phyloP scores from a whole-genome alignment of 2,888 invertebrate species.

The Calliphora vomitoria region DNA sequence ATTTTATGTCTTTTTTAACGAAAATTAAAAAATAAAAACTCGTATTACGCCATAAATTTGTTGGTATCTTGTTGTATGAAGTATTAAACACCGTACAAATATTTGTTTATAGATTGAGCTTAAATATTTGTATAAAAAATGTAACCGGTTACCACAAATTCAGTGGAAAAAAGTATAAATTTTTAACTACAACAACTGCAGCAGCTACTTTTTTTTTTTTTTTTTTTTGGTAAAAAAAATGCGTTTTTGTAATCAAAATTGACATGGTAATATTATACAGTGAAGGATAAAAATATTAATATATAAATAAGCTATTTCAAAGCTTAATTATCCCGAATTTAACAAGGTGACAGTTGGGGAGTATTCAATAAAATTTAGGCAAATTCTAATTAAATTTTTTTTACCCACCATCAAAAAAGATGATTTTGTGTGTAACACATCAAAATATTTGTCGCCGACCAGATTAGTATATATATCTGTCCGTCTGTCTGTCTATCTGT shows the following conservation, averaged over 20 bases:
- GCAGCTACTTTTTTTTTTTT: too few relatives aligned
- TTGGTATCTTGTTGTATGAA: constrained; percentile 6
- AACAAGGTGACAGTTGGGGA: too few relatives aligned
- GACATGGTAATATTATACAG: neutral
- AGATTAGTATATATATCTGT: too few relatives aligned
- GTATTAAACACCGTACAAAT: constrained; percentile 27
- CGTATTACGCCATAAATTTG: constrained; percentile 35
- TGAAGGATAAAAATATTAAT: neutral
- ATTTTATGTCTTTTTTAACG: constrained; percentile 26
- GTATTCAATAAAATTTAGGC: too few relatives aligned
- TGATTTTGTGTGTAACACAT: too few relatives aligned
- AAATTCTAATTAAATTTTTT: too few relatives aligned
- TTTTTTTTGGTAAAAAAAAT: too few relatives aligned
- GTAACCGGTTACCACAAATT: constrained; percentile 55
- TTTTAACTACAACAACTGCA: constrained; percentile 6
- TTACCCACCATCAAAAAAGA: too few relatives aligned
- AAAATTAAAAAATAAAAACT: neutral
- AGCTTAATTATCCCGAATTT: too few relatives aligned
- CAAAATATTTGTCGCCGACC: too few relatives aligned
- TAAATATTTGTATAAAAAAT: constrained; percentile 47
- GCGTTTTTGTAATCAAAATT: constrained; percentile 13
- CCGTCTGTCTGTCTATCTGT: too few relatives aligned
- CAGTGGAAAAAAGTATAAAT: constrained; percentile 40
- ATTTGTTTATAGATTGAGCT: constrained; percentile 24
- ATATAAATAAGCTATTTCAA: too few relatives aligned